Evolutionary conservation across 2,888 invertebrate genomes (phyloP), one percentile per base, ranked within the genome.

Genomic region (Leucophora obtusa): DNA sequence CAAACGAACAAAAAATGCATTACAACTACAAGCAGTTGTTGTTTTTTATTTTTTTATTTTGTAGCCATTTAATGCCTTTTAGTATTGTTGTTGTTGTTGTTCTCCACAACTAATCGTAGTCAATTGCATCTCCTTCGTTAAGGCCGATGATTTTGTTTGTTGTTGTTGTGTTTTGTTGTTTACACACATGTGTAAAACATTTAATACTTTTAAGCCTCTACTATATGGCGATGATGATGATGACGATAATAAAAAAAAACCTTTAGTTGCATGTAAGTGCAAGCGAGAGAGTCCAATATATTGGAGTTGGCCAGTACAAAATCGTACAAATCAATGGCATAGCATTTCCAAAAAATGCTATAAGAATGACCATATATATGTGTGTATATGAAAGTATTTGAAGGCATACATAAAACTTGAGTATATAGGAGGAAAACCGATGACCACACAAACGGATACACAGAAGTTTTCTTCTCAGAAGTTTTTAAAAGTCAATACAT

Each of bases 21-120:
- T 66, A 60, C 60, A 66, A 66, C 54, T 66, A 66, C 35, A 17
- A 10, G 28, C 35, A 38, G 54, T 50, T 65, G 53, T 65, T 70
- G 62, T 47, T 76, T 33, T 69, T 65, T 70, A 56, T 47, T 76
- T 33, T 69, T 76, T 54, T 77, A 35, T 70, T 33, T 43, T 68
- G 51, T 84, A 86, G 84, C 86, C 83, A 86, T 86, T 85, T 84
- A 73, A 82, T 83, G 81, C 79, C 69, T 63, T 28, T 28, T 70
- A 62, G 53, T 66, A 43, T 54, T 50, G 63, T 59, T 78, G 38
- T 63, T 56, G 62, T 73, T 71, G 21, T 66, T 63, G 35, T 66
- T 73, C 63, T 71, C 60, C 28, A 18, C 80, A 73, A 72, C 59
- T 71, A 66, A 71, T 71, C 71, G 56, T 74, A 77, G 78, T 83